Conservation (phyloP, 2,888 invertebrate species). For the Salticus scenicus region DNA sequence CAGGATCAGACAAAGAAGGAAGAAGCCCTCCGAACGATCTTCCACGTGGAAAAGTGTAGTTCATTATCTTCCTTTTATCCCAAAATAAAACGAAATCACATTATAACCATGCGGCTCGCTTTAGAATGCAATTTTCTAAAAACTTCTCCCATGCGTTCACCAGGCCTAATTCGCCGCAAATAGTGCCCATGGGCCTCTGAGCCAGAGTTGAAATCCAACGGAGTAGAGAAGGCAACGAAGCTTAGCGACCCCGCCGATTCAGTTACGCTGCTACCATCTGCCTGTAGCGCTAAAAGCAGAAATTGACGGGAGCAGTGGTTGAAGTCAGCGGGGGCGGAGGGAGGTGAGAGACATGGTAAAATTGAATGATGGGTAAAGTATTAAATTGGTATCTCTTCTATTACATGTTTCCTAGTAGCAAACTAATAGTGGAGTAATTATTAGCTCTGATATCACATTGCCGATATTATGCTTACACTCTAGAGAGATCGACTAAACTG, state of each 20-base stretch:
- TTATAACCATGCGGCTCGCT: background rate
- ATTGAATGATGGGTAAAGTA: too few relatives aligned
- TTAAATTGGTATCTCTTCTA: too few relatives aligned
- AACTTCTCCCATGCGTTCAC: constrained; percentile 3
- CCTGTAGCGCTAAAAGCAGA: constrained; percentile 1
- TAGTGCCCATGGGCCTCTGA: constrained; percentile 38
- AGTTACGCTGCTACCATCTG: constrained; percentile 20
- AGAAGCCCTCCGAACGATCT: too few relatives aligned
- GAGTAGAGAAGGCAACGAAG: constrained; percentile 25
- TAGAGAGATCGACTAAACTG: too few relatives aligned
- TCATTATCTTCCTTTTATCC: constrained; percentile 3
- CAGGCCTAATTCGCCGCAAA: constrained; percentile 14
- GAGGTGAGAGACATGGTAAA: too few relatives aligned
- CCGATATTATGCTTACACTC: too few relatives aligned
- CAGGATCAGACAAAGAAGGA: background rate
- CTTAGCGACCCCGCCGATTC: constrained; percentile 21
- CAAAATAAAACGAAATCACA: background rate
- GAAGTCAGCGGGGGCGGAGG: constrained; percentile 21
- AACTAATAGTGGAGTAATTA: too few relatives aligned
- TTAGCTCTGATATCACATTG: too few relatives aligned
- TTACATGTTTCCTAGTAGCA: too few relatives aligned
- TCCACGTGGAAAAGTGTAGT: background rate
- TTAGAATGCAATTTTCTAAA: constrained; percentile 9
- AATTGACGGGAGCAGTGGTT: background rate
- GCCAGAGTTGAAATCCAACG: constrained; percentile 16